Evolutionary conservation across 2,888 invertebrate genomes (phyloP).

Genomic region (Drosophila nigritarsus): DNA sequence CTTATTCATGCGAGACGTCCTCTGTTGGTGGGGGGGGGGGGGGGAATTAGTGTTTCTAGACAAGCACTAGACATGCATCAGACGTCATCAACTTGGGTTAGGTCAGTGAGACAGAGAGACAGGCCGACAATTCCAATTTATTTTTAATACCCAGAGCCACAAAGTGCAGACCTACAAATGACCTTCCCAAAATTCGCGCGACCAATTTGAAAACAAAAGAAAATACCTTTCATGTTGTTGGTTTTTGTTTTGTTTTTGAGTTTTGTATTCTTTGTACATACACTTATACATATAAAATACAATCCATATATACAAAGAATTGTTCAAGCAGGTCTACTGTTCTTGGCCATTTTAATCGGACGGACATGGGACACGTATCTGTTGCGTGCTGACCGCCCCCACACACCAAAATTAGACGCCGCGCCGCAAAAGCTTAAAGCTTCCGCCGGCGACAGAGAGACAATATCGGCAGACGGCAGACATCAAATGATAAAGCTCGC

Average conservation of each 20-base stretch:
- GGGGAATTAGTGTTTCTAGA: conserved; percentile 23
- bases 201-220: neutral
- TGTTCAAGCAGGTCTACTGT: neutral
- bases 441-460: neutral
- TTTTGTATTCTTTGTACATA: neutral
- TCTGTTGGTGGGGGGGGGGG: too few species aligned
- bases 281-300: neutral
- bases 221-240: neutral
- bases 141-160: conserved; percentile 52
- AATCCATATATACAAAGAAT: neutral
- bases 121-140: conserved; percentile 43
- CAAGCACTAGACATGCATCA: conserved; percentile 36
- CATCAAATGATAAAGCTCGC: conserved; percentile 24
- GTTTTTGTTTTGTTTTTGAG: conserved; percentile 4
- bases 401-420: neutral
- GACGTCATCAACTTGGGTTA: conserved; percentile 55
- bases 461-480: conserved; percentile 8
- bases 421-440: conserved; percentile 38
- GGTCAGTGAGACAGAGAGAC: conserved; percentile 58
- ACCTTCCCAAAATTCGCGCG: conserved; percentile 49
- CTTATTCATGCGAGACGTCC: conserved; percentile 24
- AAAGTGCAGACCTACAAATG: conserved; percentile 69
- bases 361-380: conserved; percentile 45
- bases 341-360: neutral
- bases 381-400: conserved; percentile 55